Evolutionary conservation across 2,113 vertebrate species (phyloP).

Genomic region (Sander lucioperca): DNA sequence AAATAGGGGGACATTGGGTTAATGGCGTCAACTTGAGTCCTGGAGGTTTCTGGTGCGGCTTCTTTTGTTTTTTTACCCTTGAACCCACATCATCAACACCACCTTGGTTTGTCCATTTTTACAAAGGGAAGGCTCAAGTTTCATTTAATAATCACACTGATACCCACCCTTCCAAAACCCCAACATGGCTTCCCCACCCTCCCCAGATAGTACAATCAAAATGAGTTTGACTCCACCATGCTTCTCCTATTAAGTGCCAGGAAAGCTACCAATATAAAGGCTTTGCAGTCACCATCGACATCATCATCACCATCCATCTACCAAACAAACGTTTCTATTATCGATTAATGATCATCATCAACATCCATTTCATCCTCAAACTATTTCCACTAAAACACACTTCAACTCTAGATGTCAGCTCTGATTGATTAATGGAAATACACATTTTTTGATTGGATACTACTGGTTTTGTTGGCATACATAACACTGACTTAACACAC

Average conservation of each 20-base stretch:
- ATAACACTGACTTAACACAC: conserved; percentile 12
- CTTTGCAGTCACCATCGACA: conserved; percentile 55
- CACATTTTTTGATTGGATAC: conserved; percentile 34
- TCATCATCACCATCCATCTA: conserved; percentile 26
- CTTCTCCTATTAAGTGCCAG: conserved; percentile 63
- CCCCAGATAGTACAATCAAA: conserved; percentile 75
- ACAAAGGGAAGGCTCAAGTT: conserved; percentile 57
- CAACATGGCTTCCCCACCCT: conserved; percentile 49
- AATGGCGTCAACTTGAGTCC: conserved; percentile 28
- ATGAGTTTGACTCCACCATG: conserved; percentile 64
- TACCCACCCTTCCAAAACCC: conserved; percentile 27
- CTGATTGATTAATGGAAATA: conserved; percentile 42
- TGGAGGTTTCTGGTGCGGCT: conserved; percentile 30
- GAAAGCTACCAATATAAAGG: conserved; percentile 56
- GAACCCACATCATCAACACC: conserved; percentile 10
- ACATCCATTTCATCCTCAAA: conserved; percentile 27
- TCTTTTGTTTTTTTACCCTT: conserved; percentile 25
- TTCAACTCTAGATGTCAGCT: conserved; percentile 28
- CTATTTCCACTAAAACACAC: conserved; percentile 39
- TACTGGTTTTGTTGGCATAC: conserved; percentile 24
- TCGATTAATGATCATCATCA: conserved; percentile 15
- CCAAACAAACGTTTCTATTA: conserved; percentile 32
- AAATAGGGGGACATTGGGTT: neutral
- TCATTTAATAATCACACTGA: conserved; percentile 46
- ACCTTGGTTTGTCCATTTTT: conserved; percentile 57